phyloP scores from a whole-genome alignment of 1,140 invertebrate genomes.

The Aphis gossypii region DNA sequence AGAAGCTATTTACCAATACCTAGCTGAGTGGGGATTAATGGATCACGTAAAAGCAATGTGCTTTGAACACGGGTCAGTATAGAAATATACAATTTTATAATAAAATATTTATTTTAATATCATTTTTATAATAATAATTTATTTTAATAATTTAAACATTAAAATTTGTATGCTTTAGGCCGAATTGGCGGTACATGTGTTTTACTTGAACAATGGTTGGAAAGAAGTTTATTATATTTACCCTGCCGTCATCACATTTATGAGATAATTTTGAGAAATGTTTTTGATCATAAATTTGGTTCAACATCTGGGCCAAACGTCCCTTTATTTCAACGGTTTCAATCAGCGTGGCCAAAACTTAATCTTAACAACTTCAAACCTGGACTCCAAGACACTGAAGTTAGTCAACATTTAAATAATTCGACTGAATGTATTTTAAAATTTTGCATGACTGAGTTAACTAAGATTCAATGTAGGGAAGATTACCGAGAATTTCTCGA shows the following conservation, averaged over 20 bases:
- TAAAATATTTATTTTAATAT: too few species aligned
- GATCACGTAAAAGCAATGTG: conserved; percentile 59
- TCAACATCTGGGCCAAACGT: conserved; percentile 55
- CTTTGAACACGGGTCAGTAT: too few species aligned
- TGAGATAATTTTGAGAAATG: conserved; percentile 54
- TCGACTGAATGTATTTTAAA: background rate
- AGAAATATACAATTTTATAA: too few species aligned
- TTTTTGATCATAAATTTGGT: conserved; percentile 58
- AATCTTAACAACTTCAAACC: conserved; percentile 23
- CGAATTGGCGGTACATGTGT: conserved; percentile 60
- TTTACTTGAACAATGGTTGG: conserved; percentile 58
- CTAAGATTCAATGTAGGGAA: too few species aligned
- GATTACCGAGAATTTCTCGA: conserved; percentile 53
- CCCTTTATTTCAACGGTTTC: conserved; percentile 58
- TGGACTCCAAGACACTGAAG: conserved; percentile 31
- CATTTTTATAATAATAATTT: too few species aligned
- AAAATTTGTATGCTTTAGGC: background rate
- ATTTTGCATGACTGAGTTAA: background rate
- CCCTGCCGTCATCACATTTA: conserved; percentile 58
- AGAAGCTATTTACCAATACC: conserved; percentile 1
- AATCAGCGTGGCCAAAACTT: conserved; percentile 58
- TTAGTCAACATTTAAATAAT: conserved; percentile 27
- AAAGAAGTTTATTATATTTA: conserved; percentile 58
- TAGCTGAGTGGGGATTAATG: conserved; percentile 45
- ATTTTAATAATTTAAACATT: background rate